phyloP scores from a whole-genome alignment of 2,888 invertebrate species.

The Leucania comma region DNA sequence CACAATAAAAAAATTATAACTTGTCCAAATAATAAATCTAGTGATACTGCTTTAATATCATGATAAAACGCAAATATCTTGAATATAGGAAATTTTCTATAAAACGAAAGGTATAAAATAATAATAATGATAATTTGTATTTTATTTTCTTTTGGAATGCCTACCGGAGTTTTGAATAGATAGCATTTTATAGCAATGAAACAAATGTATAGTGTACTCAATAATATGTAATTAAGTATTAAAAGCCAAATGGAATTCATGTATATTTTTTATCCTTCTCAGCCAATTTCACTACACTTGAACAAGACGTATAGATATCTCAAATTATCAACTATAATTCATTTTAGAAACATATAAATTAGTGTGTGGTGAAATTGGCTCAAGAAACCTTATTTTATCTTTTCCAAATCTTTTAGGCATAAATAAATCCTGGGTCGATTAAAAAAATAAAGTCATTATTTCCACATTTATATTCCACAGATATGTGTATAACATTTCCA shows the following conservation, averaged over 20 bases:
- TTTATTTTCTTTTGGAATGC: constrained; percentile 88
- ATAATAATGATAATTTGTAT: constrained; percentile 85
- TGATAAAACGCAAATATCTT: constrained; percentile 89
- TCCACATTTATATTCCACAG: constrained; percentile 78
- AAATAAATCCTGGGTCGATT: constrained; percentile 45
- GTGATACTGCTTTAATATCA: constrained; percentile 91
- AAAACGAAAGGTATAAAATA: constrained; percentile 83
- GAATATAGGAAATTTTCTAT: constrained; percentile 90
- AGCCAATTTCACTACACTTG: constrained; percentile 49
- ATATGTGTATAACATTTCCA: constrained; percentile 76
- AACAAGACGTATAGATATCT: constrained; percentile 37
- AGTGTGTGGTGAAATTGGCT: constrained; percentile 49
- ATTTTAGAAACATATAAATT: constrained; percentile 33
- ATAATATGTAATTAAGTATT: constrained; percentile 90
- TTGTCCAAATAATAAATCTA: constrained; percentile 90
- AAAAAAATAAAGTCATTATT: constrained; percentile 71
- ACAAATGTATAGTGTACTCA: constrained; percentile 90
- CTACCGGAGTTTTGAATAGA: constrained; percentile 90
- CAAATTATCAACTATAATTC: constrained; percentile 38
- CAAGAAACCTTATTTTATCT: constrained; percentile 28
- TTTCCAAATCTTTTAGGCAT: constrained; percentile 29
- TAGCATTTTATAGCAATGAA: constrained; percentile 91
- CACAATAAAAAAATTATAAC: constrained; percentile 84
- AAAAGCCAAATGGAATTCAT: constrained; percentile 88
- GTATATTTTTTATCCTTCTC: constrained; percentile 72